Conservation (phyloP, 2,113 vertebrate genomes). For the Heliornis fulica region DNA sequence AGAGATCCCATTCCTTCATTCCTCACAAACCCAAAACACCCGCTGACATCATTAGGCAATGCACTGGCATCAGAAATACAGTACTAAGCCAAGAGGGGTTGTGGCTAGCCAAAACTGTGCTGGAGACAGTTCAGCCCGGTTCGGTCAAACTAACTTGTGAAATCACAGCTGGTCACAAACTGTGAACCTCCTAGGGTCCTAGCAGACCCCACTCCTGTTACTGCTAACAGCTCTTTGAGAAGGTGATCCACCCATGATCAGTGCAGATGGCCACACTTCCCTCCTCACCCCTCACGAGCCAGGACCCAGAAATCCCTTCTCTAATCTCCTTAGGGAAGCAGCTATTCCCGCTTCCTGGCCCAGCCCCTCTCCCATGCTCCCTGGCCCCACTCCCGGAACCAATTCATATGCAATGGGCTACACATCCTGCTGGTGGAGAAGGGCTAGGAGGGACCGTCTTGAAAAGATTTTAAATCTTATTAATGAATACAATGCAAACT, state of each 20-base stretch:
- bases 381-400: constrained; percentile 21
- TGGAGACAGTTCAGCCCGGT: background rate
- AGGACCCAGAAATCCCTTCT: background rate
- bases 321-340: background rate
- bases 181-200: background rate
- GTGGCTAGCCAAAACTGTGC: constrained; percentile 45
- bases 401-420: constrained; percentile 22
- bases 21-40: constrained; percentile 60
- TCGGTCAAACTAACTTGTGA: constrained; percentile 15
- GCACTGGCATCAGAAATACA: background rate
- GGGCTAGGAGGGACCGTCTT: constrained; percentile 6
- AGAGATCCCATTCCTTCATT: constrained; percentile 47
- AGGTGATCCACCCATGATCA: background rate
- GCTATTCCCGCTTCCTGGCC: background rate
- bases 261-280: accelerated
- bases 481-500: constrained; percentile 55
- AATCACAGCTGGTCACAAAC: constrained; percentile 4
- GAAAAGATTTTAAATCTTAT: constrained; percentile 50
- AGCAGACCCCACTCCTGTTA: background rate
- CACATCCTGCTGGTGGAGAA: constrained; percentile 28
- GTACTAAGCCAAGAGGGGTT: constrained; percentile 10
- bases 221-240: background rate
- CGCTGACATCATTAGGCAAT: constrained; percentile 63
- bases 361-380: background rate
- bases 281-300: background rate